Conservation (phyloP, 92 coral and sea anemone species). For the Desmophyllum pertusum region DNA sequence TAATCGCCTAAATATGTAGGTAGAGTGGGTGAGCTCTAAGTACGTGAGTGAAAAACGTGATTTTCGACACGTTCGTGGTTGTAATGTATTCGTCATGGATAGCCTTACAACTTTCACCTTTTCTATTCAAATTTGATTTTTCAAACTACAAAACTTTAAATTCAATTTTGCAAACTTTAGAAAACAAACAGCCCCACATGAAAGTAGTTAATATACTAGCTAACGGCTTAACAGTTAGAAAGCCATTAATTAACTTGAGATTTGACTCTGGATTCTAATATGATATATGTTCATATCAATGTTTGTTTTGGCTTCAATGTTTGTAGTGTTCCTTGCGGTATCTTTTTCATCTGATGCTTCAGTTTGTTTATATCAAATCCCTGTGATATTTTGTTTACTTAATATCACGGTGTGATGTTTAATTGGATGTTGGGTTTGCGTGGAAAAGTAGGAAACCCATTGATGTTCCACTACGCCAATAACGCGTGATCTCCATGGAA, state of each 20-base stretch:
- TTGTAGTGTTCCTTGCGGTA: conserved; percentile 20
- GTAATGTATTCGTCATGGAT: not conserved
- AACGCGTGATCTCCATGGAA: conserved; percentile 10
- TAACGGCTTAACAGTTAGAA: not conserved
- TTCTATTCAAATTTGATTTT: not conserved
- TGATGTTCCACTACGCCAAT: not conserved
- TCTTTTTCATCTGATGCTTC: not conserved
- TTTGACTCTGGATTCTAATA: not conserved
- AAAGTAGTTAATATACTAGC: not conserved
- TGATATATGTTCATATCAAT: not conserved
- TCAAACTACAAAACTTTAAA: no score
- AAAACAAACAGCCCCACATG: not conserved
- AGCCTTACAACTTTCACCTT: not conserved
- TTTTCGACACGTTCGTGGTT: not conserved
- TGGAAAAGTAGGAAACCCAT: not conserved
- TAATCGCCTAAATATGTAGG: no score
- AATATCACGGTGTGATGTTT: not conserved
- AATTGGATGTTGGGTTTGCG: not conserved
- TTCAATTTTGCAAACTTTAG: not conserved
- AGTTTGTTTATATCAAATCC: conserved; percentile 3
- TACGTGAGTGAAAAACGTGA: not conserved
- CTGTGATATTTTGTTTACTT: conserved; percentile 17
- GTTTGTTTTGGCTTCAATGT: not conserved
- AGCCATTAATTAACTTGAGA: not conserved
- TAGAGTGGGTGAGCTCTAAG: no score